Conservation (phyloP, 2,888 invertebrate species). For the Polydesmus complanatus region DNA sequence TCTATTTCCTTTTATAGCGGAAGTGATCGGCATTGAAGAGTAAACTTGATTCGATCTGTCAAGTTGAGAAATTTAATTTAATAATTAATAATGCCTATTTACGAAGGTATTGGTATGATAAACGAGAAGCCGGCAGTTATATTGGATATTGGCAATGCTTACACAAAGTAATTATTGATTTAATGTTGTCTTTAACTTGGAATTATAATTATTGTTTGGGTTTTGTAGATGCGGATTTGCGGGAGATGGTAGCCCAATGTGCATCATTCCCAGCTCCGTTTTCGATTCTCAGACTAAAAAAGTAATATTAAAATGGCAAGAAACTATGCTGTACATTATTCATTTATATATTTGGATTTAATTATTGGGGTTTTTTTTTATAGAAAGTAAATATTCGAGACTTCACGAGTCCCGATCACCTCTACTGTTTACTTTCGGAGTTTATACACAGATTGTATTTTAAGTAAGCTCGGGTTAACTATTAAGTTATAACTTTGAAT, state of each 20-base stretch:
- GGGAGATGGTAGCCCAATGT: slow-evolving; percentile 73
- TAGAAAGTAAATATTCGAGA: slow-evolving; percentile 21
- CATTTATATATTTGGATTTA: not conserved
- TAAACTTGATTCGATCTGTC: too few species aligned
- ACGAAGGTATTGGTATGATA: slow-evolving; percentile 61
- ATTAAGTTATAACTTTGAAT: not conserved
- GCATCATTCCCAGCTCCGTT: slow-evolving; percentile 67
- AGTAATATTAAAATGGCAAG: slow-evolving; percentile 2
- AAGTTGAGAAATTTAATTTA: not conserved
- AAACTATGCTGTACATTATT: not conserved
- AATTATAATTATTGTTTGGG: slow-evolving; percentile 2
- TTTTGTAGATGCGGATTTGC: slow-evolving; percentile 71
- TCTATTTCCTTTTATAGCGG: too few species aligned
- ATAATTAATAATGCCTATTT: slow-evolving; percentile 41
- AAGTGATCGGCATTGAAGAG: too few species aligned
- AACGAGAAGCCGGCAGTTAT: slow-evolving; percentile 81
- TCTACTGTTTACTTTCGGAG: slow-evolving; percentile 72
- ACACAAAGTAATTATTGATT: slow-evolving; percentile 60
- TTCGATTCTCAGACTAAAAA: slow-evolving; percentile 44
- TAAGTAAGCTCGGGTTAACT: slow-evolving; percentile 46
- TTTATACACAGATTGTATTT: slow-evolving; percentile 79
- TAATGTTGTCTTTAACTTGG: not conserved
- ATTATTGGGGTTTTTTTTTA: slow-evolving; percentile 12
- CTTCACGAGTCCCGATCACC: slow-evolving; percentile 36
- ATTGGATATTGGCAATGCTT: slow-evolving; percentile 76